Conservation (phyloP, 2,113 vertebrate genomes). For the Trichomycterus rosablanca region DNA sequence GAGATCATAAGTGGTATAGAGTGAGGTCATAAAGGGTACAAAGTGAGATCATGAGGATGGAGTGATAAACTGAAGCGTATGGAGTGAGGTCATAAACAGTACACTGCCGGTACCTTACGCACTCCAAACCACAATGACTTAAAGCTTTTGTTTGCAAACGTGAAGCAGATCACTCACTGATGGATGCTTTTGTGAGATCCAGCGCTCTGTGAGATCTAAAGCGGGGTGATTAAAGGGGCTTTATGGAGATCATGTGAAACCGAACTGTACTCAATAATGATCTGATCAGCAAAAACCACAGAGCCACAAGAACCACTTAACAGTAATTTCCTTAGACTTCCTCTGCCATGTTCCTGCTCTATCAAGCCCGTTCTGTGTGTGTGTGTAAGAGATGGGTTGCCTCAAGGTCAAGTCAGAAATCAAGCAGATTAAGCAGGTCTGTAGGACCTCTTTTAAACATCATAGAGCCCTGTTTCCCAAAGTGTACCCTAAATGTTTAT, state of each 20-base stretch:
- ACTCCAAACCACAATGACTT: constrained; percentile 23
- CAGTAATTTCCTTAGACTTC: constrained; percentile 59
- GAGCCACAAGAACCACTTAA: constrained; percentile 66
- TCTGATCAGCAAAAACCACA: constrained; percentile 64
- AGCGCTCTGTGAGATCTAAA: not conserved
- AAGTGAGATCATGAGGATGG: too few species aligned
- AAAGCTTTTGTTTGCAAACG: constrained; percentile 11
- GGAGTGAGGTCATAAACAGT: too few species aligned
- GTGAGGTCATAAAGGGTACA: too few species aligned
- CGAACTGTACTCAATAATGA: constrained; percentile 39
- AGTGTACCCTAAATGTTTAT: too few species aligned
- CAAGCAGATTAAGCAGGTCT: not conserved
- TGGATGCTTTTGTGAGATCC: not conserved
- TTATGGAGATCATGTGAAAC: constrained; percentile 41
- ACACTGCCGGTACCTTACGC: too few species aligned
- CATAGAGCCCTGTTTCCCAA: too few species aligned
- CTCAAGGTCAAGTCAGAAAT: not conserved
- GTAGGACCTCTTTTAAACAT: not conserved
- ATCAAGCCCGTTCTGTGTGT: constrained; percentile 32
- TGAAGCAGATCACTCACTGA: constrained; percentile 13
- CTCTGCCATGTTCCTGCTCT: constrained; percentile 12
- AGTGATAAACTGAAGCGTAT: too few species aligned
- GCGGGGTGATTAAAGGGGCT: constrained; percentile 10
- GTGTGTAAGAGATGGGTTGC: not conserved
- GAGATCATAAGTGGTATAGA: too few species aligned